These are phyloP conservation scores for Anolis sagrei DNA, from an alignment of 2,113 vertebrate genomes.

Conservation along the genomic window DNA sequence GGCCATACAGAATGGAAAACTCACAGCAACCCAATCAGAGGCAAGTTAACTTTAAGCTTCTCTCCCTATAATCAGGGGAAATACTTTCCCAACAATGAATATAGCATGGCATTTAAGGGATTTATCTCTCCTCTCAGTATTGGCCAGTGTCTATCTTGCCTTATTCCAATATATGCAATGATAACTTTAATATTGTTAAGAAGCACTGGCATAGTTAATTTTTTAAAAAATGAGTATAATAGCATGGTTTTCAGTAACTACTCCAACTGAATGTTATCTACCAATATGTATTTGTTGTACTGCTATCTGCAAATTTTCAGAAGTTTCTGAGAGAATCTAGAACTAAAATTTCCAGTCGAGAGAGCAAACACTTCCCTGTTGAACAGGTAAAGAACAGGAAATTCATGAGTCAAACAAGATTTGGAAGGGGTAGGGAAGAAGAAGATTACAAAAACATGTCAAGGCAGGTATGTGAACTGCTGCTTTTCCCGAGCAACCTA, in stretches of 20 bases:
- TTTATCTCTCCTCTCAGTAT: background rate
- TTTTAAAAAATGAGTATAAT: background rate
- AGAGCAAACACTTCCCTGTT: background rate
- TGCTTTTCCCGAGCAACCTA: background rate
- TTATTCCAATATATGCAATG: background rate
- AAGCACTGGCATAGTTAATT: background rate
- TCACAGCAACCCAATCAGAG: too few relatives aligned
- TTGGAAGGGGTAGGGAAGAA: background rate
- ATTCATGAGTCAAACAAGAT: background rate
- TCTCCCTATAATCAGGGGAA: background rate
- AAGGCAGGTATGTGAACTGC: background rate
- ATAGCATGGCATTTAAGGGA: background rate
- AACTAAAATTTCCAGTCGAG: background rate
- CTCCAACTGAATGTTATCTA: background rate
- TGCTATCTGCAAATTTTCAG: background rate
- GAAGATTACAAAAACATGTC: background rate
- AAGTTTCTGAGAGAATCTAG: background rate
- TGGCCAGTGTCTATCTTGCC: background rate
- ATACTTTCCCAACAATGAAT: background rate
- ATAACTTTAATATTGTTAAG: slow-evolving; percentile 19
- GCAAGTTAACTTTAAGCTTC: accelerated
- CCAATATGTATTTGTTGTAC: background rate
- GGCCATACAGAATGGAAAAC: too few relatives aligned
- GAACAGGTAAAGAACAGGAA: background rate
- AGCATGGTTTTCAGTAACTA: background rate